Evolutionary conservation across 1,140 invertebrate genomes (phyloP), one percentile per base, ranked within the genome.

Genomic region (Caenorhabditis tropicalis): DNA sequence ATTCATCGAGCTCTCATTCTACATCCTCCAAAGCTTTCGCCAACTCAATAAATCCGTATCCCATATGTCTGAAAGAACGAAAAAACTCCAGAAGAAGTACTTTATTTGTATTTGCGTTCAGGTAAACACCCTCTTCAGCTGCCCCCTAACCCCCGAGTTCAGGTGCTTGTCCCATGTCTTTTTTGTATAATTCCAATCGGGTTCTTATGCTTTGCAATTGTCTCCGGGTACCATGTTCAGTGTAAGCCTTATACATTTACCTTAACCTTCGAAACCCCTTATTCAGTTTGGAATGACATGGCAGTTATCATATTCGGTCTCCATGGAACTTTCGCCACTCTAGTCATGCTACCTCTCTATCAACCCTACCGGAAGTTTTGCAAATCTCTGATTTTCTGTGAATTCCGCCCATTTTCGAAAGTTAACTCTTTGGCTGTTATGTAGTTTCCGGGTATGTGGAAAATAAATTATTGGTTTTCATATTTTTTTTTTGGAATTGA

Each of bases 231-330:
- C 15, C 65, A 74, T 74, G 65, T 74, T 2, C 65, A 74, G 36
- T 31, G 65, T 74, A 24, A 74, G 65, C 19, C 10, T 65, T 12
- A n/a, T n/a, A n/a, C n/a, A n/a, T n/a, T n/a, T n/a, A n/a, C n/a
- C n/a, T n/a, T n/a, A n/a, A n/a, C n/a, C n/a, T n/a, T n/a, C n/a
- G n/a, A n/a, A n/a, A n/a, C n/a, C n/a, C n/a, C n/a, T n/a, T n/a
- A n/a, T 36, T 43, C 65, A 74, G 65, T 74, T 43, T 74, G 65
- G 65, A 74, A 74, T 15, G 65, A 74, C 65, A 74, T 74, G 19
- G 65, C 65, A 21, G 65, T 74, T 0, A n/a, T 74, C 5, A 9
- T 43, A 21, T 74, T 74, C 29, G 65, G 65, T n/a, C 36, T 74
- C 0, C 65, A 74, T 12, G 65, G 65, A 21, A 74, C 36, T 6